A percentile compares a stretch with the other conserved stretches of the same genome.
Evolutionary conservation across 2,113 vertebrate species (phyloP).

Genomic region (Odobenus rosmarus): DNA sequence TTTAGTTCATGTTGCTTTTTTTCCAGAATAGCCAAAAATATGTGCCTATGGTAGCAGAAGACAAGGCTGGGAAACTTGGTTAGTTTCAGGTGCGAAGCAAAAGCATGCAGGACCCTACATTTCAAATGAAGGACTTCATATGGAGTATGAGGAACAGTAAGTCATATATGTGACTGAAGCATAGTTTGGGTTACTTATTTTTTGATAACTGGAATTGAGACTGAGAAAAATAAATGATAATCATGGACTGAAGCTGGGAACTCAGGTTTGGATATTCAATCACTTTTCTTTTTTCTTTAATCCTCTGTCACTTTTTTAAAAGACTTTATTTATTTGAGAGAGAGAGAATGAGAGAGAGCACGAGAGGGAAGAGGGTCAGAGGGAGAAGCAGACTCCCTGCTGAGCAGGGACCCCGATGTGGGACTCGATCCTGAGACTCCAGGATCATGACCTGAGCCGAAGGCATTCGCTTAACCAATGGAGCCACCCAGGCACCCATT

Average conservation of each 20-base stretch:
- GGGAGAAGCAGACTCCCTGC: no score
- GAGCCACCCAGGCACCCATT: no score
- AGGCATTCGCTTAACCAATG: no score
- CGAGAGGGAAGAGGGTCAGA: no score
- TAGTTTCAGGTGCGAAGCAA: neutral
- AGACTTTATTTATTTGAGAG: no score
- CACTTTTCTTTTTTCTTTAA: neutral
- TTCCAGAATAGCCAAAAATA: neutral
- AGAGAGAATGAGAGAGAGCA: no score
- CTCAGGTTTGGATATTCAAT: neutral
- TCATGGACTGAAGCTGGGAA: neutral
- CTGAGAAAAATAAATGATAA: neutral
- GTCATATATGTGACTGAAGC: neutral
- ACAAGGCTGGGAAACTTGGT: neutral
- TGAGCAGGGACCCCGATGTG: no score
- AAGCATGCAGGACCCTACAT: neutral
- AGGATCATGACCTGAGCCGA: no score
- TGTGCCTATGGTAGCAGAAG: neutral
- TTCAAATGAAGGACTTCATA: neutral
- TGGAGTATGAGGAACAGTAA: neutral
- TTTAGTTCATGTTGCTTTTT: neutral
- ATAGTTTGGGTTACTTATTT: neutral
- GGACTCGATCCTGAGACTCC: no score
- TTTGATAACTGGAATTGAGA: neutral
- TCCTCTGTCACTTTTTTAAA: neutral